A percentile compares a stretch with the other conserved stretches of the same genome.
These are phyloP conservation scores for Apodemia duryi DNA, from an alignment of 2,888 invertebrate species.

Conservation along the genomic window DNA sequence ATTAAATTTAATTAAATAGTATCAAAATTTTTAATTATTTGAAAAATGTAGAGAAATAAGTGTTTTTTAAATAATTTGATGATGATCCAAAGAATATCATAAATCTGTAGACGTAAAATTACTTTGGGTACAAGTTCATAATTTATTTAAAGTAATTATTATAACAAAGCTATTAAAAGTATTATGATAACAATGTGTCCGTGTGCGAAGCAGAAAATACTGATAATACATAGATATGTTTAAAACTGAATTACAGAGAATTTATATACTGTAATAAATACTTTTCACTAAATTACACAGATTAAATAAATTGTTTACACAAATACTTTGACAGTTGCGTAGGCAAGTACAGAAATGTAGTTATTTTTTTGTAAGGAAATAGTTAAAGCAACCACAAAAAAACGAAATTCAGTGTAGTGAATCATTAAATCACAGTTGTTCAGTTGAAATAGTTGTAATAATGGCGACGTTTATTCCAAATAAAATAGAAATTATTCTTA, in stretches of 20 bases:
- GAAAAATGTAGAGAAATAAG: too few relatives aligned
- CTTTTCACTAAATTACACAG: slow-evolving; percentile 5
- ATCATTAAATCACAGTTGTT: neutral
- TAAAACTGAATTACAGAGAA: neutral
- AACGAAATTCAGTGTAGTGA: neutral
- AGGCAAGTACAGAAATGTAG: neutral
- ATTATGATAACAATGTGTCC: neutral
- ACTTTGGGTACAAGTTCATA: too few relatives aligned
- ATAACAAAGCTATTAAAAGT: too few relatives aligned
- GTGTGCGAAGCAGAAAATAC: neutral
- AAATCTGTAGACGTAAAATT: too few relatives aligned
- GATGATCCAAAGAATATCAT: too few relatives aligned
- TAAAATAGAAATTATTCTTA: slow-evolving; percentile 44
- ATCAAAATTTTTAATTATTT: too few relatives aligned
- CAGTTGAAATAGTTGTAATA: neutral
- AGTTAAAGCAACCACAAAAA: neutral
- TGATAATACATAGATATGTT: neutral
- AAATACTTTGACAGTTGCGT: neutral
- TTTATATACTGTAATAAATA: neutral
- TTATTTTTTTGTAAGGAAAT: neutral
- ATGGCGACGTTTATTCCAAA: slow-evolving; percentile 4
- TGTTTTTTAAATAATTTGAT: too few relatives aligned
- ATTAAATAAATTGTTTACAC: slow-evolving; percentile 1
- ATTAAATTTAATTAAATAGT: too few relatives aligned
- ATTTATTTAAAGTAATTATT: too few relatives aligned